Percentiles rank a stretch among this genome's conserved stretches.
These are phyloP conservation scores for Agrotis puta DNA, from an alignment of 2,888 invertebrate genomes.

Conservation along the genomic window DNA sequence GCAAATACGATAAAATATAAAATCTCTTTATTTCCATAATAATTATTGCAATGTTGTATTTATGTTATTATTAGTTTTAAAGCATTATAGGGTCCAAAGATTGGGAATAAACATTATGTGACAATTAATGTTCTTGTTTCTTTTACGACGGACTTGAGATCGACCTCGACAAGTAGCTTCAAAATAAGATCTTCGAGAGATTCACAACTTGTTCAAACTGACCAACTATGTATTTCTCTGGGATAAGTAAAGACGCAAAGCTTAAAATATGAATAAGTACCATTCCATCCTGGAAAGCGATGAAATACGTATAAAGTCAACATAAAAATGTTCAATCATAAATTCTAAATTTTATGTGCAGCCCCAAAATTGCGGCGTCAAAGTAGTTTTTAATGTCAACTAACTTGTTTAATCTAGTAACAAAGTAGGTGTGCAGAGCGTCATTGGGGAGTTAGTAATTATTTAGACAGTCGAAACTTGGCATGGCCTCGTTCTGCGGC, in stretches of 20 bases:
- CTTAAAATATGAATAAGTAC: conserved; percentile 34
- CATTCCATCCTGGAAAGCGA: conserved; percentile 21
- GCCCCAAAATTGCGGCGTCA: conserved; percentile 43
- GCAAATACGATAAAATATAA: conserved; percentile 71
- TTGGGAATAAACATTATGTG: conserved; percentile 93
- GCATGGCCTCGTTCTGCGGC: conserved; percentile 79
- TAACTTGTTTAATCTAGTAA: conserved; percentile 65
- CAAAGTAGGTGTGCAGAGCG: conserved; percentile 60
- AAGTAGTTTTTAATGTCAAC: conserved; percentile 65
- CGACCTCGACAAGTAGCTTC: conserved; percentile 18
- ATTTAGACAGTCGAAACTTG: conserved; percentile 84
- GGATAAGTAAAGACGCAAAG: conserved; percentile 13
- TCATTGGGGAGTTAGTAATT: conserved; percentile 77
- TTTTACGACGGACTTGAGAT: conserved; percentile 65
- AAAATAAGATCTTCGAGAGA: background rate
- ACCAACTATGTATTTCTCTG: background rate
- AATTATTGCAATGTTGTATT: conserved; percentile 89
- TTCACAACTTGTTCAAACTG: background rate
- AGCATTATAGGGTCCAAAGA: conserved; percentile 94
- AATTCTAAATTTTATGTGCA: conserved; percentile 47
- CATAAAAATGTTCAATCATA: conserved; percentile 36
- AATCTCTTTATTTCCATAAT: conserved; percentile 80
- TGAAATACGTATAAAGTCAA: conserved; percentile 29
- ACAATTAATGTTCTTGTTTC: conserved; percentile 86
- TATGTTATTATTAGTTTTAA: conserved; percentile 92